These are phyloP conservation scores for Luehdorfia chinensis DNA, from an alignment of 1,140 invertebrate species.

Conservation along the genomic window DNA sequence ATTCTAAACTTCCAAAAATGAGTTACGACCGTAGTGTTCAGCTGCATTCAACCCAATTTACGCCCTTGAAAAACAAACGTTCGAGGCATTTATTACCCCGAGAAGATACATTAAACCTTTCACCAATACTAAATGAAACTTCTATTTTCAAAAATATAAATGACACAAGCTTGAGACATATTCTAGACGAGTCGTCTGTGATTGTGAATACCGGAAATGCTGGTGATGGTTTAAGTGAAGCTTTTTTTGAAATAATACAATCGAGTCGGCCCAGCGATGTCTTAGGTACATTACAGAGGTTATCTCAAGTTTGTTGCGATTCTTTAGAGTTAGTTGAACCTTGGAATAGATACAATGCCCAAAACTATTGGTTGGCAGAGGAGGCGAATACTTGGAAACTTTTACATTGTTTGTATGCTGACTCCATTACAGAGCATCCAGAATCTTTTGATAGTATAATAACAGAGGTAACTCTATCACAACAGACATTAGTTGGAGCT, in stretches of 20 bases:
- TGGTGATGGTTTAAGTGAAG: conserved; percentile 55
- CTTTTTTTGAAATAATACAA: conserved; percentile 70
- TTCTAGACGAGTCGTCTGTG: conserved; percentile 64
- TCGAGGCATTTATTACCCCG: conserved; percentile 44
- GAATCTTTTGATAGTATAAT: conserved; percentile 71
- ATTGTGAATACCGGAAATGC: conserved; percentile 46
- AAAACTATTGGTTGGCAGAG: conserved; percentile 83
- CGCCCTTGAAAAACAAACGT: conserved; percentile 49
- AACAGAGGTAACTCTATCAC: conserved; percentile 70
- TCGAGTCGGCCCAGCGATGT: conserved; percentile 61
- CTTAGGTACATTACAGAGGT: conserved; percentile 65
- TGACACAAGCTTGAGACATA: conserved; percentile 65
- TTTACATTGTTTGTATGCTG: conserved; percentile 87
- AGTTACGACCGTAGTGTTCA: conserved; percentile 48
- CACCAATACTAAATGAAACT: conserved; percentile 64
- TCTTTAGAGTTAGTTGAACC: conserved; percentile 65
- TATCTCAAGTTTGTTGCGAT: conserved; percentile 68
- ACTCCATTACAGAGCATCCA: conserved; percentile 80
- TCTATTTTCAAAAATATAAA: conserved; percentile 67
- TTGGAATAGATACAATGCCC: conserved; percentile 75
- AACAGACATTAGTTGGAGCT: conserved; percentile 57
- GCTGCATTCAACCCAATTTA: conserved; percentile 55
- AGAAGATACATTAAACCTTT: conserved; percentile 64
- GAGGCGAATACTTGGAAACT: conserved; percentile 94
- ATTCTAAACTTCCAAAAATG: conserved; percentile 25